These are phyloP conservation scores for Heliornis fulica DNA, from an alignment of 2,113 vertebrate genomes.

Conservation along the genomic window DNA sequence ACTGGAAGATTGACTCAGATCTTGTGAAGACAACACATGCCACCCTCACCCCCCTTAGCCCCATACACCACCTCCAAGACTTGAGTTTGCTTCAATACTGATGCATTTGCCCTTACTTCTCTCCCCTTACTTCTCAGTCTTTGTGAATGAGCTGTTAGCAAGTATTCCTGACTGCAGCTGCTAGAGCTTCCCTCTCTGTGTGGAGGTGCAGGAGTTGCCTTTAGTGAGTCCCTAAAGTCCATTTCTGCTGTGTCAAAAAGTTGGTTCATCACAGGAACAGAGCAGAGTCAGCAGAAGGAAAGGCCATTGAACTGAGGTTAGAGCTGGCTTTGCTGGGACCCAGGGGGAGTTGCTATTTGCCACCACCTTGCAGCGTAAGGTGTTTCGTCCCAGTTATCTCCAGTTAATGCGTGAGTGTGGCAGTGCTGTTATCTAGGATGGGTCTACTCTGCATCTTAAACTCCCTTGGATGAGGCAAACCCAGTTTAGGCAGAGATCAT, in stretches of 20 bases:
- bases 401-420: background rate
- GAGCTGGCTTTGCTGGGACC: background rate
- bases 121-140: background rate
- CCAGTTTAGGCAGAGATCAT: background rate
- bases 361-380: background rate
- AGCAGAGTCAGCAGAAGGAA: background rate
- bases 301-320: background rate
- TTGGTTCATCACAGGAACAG: background rate
- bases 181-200: background rate
- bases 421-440: rapidly evolving
- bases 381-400: background rate
- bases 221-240: background rate
- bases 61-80: background rate
- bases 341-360: rapidly evolving
- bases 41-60: no score
- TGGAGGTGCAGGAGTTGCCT: background rate
- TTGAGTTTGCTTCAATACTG: background rate
- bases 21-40: background rate
- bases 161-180: background rate
- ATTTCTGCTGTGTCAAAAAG: background rate
- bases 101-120: no score
- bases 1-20: background rate
- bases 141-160: background rate
- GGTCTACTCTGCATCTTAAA: background rate
- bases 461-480: background rate